Evolutionary conservation across 1,140 invertebrate genomes (phyloP), one percentile per base, ranked within the genome.

Genomic region (Drosophila lacertosa): DNA sequence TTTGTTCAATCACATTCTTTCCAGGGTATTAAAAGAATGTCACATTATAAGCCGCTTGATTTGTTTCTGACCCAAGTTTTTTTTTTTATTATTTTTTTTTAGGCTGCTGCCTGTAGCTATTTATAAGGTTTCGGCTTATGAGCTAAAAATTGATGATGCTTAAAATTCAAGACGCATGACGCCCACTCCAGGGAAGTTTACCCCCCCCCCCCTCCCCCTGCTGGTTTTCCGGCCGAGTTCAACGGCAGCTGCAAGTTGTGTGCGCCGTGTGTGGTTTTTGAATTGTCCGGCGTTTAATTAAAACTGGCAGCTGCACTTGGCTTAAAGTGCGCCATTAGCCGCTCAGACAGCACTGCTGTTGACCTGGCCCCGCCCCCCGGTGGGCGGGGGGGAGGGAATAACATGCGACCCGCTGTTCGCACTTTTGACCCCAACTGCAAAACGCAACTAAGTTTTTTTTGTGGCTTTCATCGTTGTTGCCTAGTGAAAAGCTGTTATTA

Each of bases 201-300:
- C n/a, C n/a, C n/a, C n/a, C n/a, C n/a, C n/a, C n/a, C n/a, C n/a
- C n/a, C 39, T 37, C 20, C 20, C 20, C 20, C 6, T 48, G 32
- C 1, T 50, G 40, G 77, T n/a, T n/a, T n/a, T n/a, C n/a, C 55
- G 64, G 39, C 77, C 55, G 64, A 66, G 59, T 63, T 51, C 70
- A 63, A 26, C 18, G 10, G 26, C 48, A 50, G 74, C 64, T 70
- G 53, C 70, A 59, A 66, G 45, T 70, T 59, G 53, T 74, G 45
- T 44, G 58, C 15, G 58, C 15, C 47, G 16, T 64, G 59, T 65
- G 63, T 60, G 74, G 40, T 10, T 15, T 15, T 16, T 54, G 51
- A 54, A 54, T 37, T 37, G 45, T 4, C 57, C 53, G 53, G 40
- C 54, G 62, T 79, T 84, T 84, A 83, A 84, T 83, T 83, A 75